These are phyloP conservation scores for Aporophyla nigra DNA, from an alignment of 2,888 invertebrate genomes.

Conservation along the genomic window DNA sequence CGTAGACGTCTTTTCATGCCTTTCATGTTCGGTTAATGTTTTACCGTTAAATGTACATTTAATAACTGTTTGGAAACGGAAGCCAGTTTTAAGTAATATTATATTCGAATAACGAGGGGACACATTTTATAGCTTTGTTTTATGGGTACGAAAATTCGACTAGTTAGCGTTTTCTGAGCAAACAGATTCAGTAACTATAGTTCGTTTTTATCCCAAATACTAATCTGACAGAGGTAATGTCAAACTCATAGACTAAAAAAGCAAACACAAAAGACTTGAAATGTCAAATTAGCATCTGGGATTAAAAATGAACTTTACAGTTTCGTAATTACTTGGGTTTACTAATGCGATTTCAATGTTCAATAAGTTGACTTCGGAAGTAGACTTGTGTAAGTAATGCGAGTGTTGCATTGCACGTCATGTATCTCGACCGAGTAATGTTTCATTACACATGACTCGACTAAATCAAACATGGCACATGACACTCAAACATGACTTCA, in stretches of 20 bases:
- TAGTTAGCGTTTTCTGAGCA: background rate
- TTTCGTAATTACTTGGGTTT: background rate
- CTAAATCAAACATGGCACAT: no score
- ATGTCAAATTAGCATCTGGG: no score
- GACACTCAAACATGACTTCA: no score
- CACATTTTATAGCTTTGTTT: background rate
- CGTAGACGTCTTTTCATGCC: slow-evolving; percentile 27
- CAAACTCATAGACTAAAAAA: no score
- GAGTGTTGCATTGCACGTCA: no score
- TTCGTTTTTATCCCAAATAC: no score
- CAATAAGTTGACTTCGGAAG: background rate
- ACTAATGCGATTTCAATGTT: background rate
- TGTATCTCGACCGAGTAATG: no score
- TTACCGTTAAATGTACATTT: slow-evolving; percentile 4
- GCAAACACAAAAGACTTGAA: no score
- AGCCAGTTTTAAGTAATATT: slow-evolving; percentile 2
- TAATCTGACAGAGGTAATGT: no score
- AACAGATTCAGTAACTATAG: background rate
- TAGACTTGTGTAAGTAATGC: no score
- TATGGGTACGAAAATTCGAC: background rate
- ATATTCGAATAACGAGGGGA: background rate
- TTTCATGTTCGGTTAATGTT: slow-evolving; percentile 12
- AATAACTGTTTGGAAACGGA: slow-evolving; percentile 11
- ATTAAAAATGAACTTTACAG: no score
- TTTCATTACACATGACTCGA: no score